Conservation (phyloP, 92 coral and sea anemone species). For the Actinostola sp. region DNA sequence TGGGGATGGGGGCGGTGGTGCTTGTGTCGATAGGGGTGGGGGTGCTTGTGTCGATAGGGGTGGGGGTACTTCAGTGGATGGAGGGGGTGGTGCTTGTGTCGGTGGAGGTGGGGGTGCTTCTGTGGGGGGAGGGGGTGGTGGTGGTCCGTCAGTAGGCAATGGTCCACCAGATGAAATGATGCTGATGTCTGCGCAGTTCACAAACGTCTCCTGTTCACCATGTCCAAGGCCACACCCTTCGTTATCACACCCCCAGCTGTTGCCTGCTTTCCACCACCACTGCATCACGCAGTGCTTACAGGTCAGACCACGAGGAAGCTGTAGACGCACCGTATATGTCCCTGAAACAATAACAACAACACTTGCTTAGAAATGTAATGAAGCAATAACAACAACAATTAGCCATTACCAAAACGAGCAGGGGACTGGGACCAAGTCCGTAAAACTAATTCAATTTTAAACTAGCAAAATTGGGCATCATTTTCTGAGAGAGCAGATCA, state of each 20-base stretch:
- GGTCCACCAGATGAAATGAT: slow-evolving; percentile 32
- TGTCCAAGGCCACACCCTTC: slow-evolving; percentile 61
- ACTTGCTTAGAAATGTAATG: not conserved
- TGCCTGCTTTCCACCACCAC: slow-evolving; percentile 82
- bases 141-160: slow-evolving; percentile 16
- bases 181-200: slow-evolving; percentile 70
- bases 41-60: not conserved
- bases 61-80: not conserved
- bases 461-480: too few relatives aligned
- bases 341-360: not conserved
- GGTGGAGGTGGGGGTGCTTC: slow-evolving; percentile 15
- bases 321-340: slow-evolving; percentile 45
- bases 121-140: slow-evolving; percentile 18
- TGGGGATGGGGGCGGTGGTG: not conserved
- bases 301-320: slow-evolving; percentile 58
- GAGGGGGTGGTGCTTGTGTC: slow-evolving; percentile 18
- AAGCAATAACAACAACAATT: not conserved
- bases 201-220: slow-evolving; percentile 63
- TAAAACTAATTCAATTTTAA: too few relatives aligned
- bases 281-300: slow-evolving; percentile 79
- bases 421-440: too few relatives aligned
- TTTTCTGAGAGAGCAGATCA: too few relatives aligned
- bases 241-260: too few relatives aligned
- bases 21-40: slow-evolving; percentile 10
- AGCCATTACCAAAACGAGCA: not conserved